Conservation (phyloP, 2,113 vertebrate genomes). For the Gobius niger region DNA sequence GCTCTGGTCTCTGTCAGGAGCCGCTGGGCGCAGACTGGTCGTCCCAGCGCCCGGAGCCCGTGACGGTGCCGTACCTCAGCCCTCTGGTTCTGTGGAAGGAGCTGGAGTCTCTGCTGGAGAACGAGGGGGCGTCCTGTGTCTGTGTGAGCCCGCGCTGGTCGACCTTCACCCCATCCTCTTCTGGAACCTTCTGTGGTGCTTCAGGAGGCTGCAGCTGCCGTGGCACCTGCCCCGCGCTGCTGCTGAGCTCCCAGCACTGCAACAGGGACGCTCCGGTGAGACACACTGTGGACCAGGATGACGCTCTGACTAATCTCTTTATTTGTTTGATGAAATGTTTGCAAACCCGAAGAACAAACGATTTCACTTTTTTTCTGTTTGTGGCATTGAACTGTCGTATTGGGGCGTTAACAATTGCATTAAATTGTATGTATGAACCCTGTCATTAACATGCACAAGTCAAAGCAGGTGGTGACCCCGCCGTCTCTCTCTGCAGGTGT, state of each 20-base stretch:
- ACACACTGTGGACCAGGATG: not conserved
- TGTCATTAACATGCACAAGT: too few relatives aligned
- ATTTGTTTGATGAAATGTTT: too few relatives aligned
- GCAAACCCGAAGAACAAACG: too few relatives aligned
- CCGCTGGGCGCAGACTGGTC: constrained; percentile 85
- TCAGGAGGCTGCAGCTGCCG: constrained; percentile 91
- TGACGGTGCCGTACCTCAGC: constrained; percentile 94
- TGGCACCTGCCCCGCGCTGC: constrained; percentile 94
- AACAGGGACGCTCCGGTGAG: constrained; percentile 80
- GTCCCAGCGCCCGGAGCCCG: constrained; percentile 87
- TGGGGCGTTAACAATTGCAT: too few relatives aligned
- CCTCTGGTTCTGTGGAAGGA: constrained; percentile 98
- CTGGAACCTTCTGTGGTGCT: constrained; percentile 99
- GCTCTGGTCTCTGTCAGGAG: constrained; percentile 57
- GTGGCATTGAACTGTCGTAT: too few relatives aligned
- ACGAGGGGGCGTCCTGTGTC: constrained; percentile 91
- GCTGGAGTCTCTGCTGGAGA: constrained; percentile 94
- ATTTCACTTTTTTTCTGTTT: too few relatives aligned
- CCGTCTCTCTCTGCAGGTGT: constrained; percentile 72
- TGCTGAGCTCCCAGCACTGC: constrained; percentile 94
- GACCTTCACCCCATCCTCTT: constrained; percentile 98
- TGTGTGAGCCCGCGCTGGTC: constrained; percentile 89
- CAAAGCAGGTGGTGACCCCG: too few relatives aligned
- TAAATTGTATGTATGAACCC: too few relatives aligned
- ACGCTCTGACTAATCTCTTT: too few relatives aligned